Evolutionary conservation across 2,113 vertebrate species (phyloP).

Genomic region (Verasper variegatus): DNA sequence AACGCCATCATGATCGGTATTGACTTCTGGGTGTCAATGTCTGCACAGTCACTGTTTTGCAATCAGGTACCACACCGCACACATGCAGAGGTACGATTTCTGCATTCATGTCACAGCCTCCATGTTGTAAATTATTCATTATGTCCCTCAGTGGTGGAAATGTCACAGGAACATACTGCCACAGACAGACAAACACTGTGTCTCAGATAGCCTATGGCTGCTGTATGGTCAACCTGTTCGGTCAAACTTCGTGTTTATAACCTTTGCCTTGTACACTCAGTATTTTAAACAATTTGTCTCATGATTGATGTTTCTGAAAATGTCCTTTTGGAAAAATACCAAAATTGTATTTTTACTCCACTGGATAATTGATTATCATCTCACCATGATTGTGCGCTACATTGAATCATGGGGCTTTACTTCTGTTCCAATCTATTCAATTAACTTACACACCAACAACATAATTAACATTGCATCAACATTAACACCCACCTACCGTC

Average conservation of each 20-base stretch:
- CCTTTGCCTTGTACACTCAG: background rate
- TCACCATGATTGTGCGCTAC: conserved; percentile 21
- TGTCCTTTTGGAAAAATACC: background rate
- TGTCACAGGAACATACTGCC: conserved; percentile 62
- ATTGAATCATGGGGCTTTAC: conserved; percentile 40
- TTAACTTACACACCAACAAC: conserved; percentile 55
- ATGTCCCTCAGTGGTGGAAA: conserved; percentile 67
- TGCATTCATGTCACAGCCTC: conserved; percentile 60
- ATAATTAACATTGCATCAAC: conserved; percentile 56
- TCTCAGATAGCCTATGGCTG: conserved; percentile 35
- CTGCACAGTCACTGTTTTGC: conserved; percentile 25
- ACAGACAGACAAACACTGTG: conserved; percentile 52
- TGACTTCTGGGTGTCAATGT: conserved; percentile 18
- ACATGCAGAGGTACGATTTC: conserved; percentile 47
- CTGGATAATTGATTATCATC: conserved; percentile 37
- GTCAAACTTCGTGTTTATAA: background rate
- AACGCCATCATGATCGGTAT: conserved; percentile 1
- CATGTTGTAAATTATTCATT: conserved; percentile 74
- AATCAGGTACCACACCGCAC: conserved; percentile 39
- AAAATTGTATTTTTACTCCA: conserved; percentile 11
- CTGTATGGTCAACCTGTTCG: background rate
- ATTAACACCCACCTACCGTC: conserved; percentile 52
- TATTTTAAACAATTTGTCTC: background rate
- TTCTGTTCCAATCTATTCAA: conserved; percentile 51
- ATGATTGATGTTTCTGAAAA: background rate